A percentile compares a stretch with the other conserved stretches of the same genome.
Evolutionary conservation across 2,113 vertebrate species (phyloP).

Genomic region (Thalassoma bifasciatum): DNA sequence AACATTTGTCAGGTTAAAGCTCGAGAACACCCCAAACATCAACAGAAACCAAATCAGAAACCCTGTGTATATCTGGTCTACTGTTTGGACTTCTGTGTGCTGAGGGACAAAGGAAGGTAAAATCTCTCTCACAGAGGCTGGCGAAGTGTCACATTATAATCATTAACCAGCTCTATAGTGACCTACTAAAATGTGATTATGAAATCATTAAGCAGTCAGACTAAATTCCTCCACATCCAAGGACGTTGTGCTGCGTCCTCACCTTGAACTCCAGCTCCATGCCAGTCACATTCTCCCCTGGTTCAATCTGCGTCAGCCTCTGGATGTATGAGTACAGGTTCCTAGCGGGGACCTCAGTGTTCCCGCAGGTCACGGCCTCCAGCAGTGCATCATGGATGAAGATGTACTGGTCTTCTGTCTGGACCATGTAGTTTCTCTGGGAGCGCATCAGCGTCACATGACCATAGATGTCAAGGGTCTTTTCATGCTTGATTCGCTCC

Average conservation of each 20-base stretch:
- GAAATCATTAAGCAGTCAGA: slow-evolving; percentile 6
- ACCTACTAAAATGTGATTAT: background rate
- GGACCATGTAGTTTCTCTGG: slow-evolving; percentile 99
- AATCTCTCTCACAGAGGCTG: slow-evolving; percentile 7
- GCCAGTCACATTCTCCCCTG: slow-evolving; percentile 95
- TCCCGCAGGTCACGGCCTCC: slow-evolving; percentile 97
- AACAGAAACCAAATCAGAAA: no score
- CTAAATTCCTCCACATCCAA: slow-evolving; percentile 1
- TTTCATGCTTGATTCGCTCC: slow-evolving; percentile 98
- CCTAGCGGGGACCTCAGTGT: slow-evolving; percentile 98
- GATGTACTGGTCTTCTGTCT: slow-evolving; percentile 98
- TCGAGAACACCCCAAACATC: no score
- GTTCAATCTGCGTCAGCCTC: slow-evolving; percentile 95
- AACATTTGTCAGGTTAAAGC: no score
- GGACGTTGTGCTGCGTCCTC: slow-evolving; percentile 51
- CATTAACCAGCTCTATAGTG: slow-evolving; percentile 28
- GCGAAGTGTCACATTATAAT: slow-evolving; percentile 31
- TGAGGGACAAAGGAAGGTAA: background rate
- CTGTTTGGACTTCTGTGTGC: background rate
- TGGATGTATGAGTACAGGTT: slow-evolving; percentile 99
- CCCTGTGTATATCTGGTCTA: no score
- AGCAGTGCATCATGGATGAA: slow-evolving; percentile 97
- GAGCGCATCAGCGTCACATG: slow-evolving; percentile 99
- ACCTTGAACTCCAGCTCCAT: slow-evolving; percentile 99
- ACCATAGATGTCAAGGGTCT: slow-evolving; percentile 97